Evolutionary conservation across 2,888 invertebrate species (phyloP), one percentile per base, ranked within the genome.

Genomic region (Chloroclysta siterata): DNA sequence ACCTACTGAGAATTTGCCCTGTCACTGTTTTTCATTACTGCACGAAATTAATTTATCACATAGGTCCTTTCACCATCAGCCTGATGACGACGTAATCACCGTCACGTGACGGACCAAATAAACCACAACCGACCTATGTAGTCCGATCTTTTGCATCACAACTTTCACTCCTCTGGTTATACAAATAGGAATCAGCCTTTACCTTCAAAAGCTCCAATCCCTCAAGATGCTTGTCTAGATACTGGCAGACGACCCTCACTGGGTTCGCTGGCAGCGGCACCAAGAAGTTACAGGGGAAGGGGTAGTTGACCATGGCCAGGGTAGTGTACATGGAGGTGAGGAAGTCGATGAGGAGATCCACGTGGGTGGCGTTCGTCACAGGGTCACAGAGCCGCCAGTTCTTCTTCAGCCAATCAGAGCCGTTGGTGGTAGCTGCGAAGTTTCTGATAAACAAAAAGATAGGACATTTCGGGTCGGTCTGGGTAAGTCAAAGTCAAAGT

Each of bases 281-380:
- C 54, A 99, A 88, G 84, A 99, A 99, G 76, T 95, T 94, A 0
- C 96, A 95, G 0, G 96, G 90, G 83, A 98, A 99, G 0, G 99
- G 99, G 86, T 99, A 99, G 90, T 99, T 97, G 14, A 96, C 96
- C 99, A 99, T 99, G 0, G 98, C 98, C 69, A 99, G 85, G 75
- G 96, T 96, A 8, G 94, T 94, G 82, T 97, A 97, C 71, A 97
- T 94, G 66, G 95, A 94, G 39, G 88, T 80, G 2, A 99, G 85
- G 94, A 96, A 98, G 46, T 94, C 94, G 69, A 96, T 93, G 13
- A 98, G 89, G 0, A 54, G 48, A 8, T 87, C 68, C 22, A 84
- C 73, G 56, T 91, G 85, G 0, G 81, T 75, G 0, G 88, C 73
- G 53, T 91, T 94, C 71, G 94, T 94, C 11, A 98, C 77, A 0